Evolutionary conservation across 1,140 invertebrate species (phyloP).

Genomic region (Trichomalopsis sarcophagae): DNA sequence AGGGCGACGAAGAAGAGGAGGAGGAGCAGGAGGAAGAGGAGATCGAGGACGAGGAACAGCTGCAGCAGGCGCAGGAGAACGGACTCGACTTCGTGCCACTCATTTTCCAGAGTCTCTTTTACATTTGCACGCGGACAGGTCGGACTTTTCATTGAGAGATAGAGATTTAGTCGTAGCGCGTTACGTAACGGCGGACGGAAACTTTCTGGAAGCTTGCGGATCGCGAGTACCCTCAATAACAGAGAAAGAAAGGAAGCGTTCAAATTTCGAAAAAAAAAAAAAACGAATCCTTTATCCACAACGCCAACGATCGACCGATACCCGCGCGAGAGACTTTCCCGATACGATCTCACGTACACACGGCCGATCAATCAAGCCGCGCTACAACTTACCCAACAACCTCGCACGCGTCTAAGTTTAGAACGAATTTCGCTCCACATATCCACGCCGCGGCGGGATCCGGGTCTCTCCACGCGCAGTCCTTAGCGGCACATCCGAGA

Average conservation of each 20-base stretch:
- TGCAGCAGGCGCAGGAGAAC: slow-evolving; percentile 55
- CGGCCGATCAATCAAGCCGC: not conserved
- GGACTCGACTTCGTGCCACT: slow-evolving; percentile 77
- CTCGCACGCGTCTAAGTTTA: not conserved
- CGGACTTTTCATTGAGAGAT: slow-evolving; percentile 29
- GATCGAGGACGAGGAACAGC: slow-evolving; percentile 53
- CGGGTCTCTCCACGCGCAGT: not conserved
- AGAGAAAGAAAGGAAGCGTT: too few species aligned
- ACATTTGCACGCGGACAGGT: slow-evolving; percentile 82
- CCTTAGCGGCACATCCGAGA: not conserved
- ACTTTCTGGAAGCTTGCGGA: too few species aligned
- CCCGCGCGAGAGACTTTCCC: not conserved
- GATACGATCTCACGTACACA: not conserved
- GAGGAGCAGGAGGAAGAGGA: slow-evolving; percentile 2
- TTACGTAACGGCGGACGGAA: too few species aligned
- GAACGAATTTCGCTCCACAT: not conserved
- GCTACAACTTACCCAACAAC: not conserved
- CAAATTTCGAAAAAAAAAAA: too few species aligned
- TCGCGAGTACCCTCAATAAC: too few species aligned
- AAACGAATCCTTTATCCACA: too few species aligned
- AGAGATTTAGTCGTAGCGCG: too few species aligned
- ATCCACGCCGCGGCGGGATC: not conserved
- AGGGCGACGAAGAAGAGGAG: not conserved
- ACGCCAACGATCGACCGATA: too few species aligned
- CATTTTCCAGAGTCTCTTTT: slow-evolving; percentile 78